phyloP scores from a whole-genome alignment of 2,888 invertebrate genomes.

The Anthophora plumipes region DNA sequence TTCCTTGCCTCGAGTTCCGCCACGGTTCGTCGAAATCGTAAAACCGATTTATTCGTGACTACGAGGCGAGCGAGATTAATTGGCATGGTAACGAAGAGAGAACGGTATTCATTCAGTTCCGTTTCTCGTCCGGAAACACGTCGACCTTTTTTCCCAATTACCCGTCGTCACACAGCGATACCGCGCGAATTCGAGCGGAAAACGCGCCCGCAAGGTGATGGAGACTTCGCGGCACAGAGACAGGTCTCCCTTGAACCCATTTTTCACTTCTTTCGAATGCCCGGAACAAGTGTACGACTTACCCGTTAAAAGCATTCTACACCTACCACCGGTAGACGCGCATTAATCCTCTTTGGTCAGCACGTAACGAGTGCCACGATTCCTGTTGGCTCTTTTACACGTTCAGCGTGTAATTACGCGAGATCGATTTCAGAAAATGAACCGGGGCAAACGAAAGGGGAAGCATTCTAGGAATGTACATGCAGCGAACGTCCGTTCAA shows the following conservation, averaged over 20 bases:
- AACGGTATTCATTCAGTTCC: constrained; percentile 20
- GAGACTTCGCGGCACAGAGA: neutral
- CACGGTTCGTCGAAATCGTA: constrained; percentile 16
- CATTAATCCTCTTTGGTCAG: constrained; percentile 13
- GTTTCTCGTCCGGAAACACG: constrained; percentile 36
- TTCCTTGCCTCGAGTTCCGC: constrained; percentile 3
- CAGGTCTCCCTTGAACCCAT: neutral
- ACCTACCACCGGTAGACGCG: neutral
- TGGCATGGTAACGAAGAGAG: constrained; percentile 44
- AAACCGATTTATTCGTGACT: constrained; percentile 48
- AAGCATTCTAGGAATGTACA: too few relatives aligned
- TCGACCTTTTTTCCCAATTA: neutral
- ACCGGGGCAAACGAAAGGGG: neutral
- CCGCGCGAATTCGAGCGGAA: constrained; percentile 21
- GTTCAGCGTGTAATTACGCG: constrained; percentile 37
- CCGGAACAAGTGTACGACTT: neutral
- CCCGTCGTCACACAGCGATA: neutral
- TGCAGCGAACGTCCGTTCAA: too few relatives aligned
- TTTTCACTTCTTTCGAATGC: neutral
- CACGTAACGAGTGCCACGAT: constrained; percentile 22
- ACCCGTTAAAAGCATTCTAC: constrained; percentile 9
- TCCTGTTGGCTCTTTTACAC: neutral
- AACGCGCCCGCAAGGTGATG: neutral
- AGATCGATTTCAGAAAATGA: neutral
- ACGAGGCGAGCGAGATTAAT: constrained; percentile 54